phyloP scores from a whole-genome alignment of 2,888 invertebrate genomes.

The Mamestra brassicae region DNA sequence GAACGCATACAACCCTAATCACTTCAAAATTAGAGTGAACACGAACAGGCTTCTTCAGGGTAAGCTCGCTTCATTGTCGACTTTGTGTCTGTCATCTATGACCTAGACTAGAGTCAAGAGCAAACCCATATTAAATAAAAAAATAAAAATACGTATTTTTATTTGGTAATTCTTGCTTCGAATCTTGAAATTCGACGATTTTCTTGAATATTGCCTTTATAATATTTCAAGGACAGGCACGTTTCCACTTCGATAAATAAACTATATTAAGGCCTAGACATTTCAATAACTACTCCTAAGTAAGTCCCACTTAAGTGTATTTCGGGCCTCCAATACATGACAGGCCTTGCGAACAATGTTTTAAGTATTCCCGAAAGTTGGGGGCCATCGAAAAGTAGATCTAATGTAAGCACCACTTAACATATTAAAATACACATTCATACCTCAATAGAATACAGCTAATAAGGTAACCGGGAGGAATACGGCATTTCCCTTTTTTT shows the following conservation, averaged over 20 bases:
- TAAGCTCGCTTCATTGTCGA: too few relatives aligned
- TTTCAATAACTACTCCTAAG: neutral
- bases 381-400: neutral
- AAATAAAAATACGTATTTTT: neutral
- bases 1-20: too few relatives aligned
- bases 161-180: neutral
- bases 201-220: neutral
- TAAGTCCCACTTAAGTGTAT: neutral
- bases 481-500: too few relatives aligned
- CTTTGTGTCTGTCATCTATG: too few relatives aligned
- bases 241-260: neutral
- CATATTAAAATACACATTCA: too few relatives aligned
- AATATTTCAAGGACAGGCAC: neutral
- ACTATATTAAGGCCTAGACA: neutral
- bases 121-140: too few relatives aligned
- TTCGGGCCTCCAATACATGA: neutral
- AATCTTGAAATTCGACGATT: neutral
- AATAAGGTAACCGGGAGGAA: too few relatives aligned
- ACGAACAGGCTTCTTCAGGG: too few relatives aligned
- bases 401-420: too few relatives aligned
- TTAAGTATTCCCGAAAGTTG: constrained; percentile 13
- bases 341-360: neutral
- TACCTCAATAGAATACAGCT: too few relatives aligned
- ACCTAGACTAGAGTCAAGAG: too few relatives aligned
- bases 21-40: too few relatives aligned